Evolutionary conservation across 2,113 vertebrate species (phyloP).

Genomic region (Zosterops lateralis): DNA sequence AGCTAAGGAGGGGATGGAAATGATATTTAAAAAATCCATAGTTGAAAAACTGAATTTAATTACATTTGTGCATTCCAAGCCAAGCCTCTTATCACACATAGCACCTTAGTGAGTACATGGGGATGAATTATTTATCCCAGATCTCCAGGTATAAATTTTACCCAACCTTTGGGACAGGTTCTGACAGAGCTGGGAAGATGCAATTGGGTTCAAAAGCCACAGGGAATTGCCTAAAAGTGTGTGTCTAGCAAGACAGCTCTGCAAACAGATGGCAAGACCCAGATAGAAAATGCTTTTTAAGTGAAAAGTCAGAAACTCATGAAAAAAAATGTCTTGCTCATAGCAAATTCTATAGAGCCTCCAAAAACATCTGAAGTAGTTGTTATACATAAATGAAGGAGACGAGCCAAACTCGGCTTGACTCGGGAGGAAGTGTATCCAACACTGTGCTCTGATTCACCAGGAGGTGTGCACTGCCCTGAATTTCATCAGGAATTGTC

Average conservation of each 20-base stretch:
- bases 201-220: constrained; percentile 7
- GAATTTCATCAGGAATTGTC: neutral
- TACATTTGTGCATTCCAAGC: neutral
- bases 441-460: neutral
- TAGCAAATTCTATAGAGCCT: constrained; percentile 23
- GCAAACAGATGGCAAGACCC: constrained; percentile 62
- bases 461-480: neutral
- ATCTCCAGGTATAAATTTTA: neutral
- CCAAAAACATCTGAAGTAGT: constrained; percentile 40
- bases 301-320: constrained; percentile 45
- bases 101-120: neutral
- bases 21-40: neutral
- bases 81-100: neutral
- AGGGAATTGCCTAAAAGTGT: neutral
- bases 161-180: neutral
- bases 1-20: neutral
- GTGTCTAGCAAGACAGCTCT: constrained; percentile 61
- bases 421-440: neutral
- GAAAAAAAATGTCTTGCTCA: constrained; percentile 49
- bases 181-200: neutral
- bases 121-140: neutral
- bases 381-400: constrained; percentile 29
- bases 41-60: neutral
- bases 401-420: constrained; percentile 5
- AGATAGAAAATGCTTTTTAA: constrained; percentile 60